phyloP scores from a whole-genome alignment of 2,888 invertebrate genomes.

The Megastigmus dorsalis region DNA sequence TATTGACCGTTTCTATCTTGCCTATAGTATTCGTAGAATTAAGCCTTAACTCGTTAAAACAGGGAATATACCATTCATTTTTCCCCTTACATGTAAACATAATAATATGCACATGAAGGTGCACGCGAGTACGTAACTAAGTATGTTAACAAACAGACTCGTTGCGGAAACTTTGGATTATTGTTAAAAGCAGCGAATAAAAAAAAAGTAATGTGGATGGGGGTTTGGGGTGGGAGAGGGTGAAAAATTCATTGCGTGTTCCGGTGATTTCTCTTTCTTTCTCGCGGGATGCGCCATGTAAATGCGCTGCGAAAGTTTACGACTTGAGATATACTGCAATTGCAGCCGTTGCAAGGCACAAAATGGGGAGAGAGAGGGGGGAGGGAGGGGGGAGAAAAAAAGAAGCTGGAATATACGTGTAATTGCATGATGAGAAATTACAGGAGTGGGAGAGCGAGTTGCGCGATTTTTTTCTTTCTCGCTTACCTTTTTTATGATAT shows the following conservation, averaged over 20 bases:
- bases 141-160: too few species aligned
- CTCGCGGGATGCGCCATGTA: neutral
- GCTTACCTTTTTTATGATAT: slow-evolving; percentile 26
- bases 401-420: slow-evolving; percentile 2
- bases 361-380: neutral
- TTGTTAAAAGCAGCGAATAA: neutral
- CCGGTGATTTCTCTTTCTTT: slow-evolving; percentile 1
- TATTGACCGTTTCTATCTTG: too few species aligned
- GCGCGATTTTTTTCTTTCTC: too few species aligned
- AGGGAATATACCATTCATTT: too few species aligned
- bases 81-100: too few species aligned
- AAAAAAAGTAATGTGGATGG: neutral
- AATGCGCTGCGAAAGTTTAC: slow-evolving; percentile 3
- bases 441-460: neutral
- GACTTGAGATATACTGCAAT: slow-evolving; percentile 1
- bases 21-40: too few species aligned
- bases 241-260: slow-evolving; percentile 23
- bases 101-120: too few species aligned
- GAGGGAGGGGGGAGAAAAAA: too few species aligned
- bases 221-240: neutral
- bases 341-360: too few species aligned
- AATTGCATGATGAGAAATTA: slow-evolving; percentile 33
- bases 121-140: too few species aligned
- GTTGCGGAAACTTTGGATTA: neutral
- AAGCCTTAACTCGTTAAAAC: too few species aligned